A percentile compares a stretch with the other conserved stretches of the same genome.
Conservation (phyloP, 2,888 invertebrate species). For the Operophtera brumata region DNA sequence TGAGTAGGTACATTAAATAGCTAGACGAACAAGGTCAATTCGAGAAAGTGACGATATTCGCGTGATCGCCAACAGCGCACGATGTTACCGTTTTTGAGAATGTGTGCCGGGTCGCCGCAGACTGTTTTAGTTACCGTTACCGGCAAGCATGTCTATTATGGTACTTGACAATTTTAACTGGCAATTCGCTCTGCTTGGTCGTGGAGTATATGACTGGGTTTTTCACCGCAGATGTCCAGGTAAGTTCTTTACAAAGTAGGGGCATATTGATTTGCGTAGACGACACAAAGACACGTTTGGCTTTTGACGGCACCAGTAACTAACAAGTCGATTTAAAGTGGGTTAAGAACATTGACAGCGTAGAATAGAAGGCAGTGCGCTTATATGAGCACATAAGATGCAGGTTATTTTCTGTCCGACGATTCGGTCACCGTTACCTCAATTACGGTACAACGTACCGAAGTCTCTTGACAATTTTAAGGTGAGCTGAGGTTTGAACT, state of each 20-base stretch:
- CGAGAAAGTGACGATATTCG: constrained; percentile 42
- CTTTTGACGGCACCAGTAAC: no score
- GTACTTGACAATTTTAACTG: neutral
- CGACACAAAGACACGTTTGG: no score
- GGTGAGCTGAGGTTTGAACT: neutral
- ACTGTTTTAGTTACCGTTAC: constrained; percentile 32
- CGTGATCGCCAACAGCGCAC: constrained; percentile 39
- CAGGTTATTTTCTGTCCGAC: no score
- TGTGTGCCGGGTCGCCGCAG: constrained; percentile 50
- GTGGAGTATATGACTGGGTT: constrained; percentile 2
- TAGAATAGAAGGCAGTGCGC: no score
- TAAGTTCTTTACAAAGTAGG: no score
- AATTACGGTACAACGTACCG: no score
- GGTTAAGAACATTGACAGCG: no score
- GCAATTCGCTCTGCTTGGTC: neutral
- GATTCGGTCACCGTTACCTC: no score
- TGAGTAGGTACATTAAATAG: constrained; percentile 2
- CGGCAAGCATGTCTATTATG: neutral
- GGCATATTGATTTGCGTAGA: no score
- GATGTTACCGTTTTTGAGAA: constrained; percentile 40
- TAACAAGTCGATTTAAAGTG: no score
- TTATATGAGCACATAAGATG: no score
- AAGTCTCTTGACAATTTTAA: neutral
- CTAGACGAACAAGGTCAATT: constrained; percentile 24
- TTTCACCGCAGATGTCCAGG: neutral